Conservation (phyloP, 2,888 invertebrate genomes). For the Cyclophora punctaria region DNA sequence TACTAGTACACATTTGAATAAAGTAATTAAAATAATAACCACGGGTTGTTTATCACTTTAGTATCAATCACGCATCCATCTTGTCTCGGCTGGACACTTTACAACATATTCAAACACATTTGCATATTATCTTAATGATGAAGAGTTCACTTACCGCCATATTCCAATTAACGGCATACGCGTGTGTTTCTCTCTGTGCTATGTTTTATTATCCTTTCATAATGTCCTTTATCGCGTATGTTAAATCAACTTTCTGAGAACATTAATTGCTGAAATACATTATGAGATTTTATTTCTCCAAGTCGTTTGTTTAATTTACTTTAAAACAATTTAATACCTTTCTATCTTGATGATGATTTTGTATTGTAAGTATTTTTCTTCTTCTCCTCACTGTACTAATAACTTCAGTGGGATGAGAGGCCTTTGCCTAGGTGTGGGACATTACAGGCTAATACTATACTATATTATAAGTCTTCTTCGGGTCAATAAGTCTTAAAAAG, state of each 20-base stretch:
- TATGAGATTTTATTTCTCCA: not conserved
- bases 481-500: too few species aligned
- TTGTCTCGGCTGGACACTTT: slow-evolving; percentile 39
- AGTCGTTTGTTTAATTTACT: too few species aligned
- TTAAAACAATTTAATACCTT: too few species aligned
- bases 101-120: slow-evolving; percentile 46
- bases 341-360: too few species aligned
- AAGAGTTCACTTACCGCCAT: slow-evolving; percentile 58
- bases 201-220: slow-evolving; percentile 63
- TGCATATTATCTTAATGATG: slow-evolving; percentile 66
- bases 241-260: slow-evolving; percentile 48
- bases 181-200: slow-evolving; percentile 39
- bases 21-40: slow-evolving; percentile 22
- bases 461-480: too few species aligned
- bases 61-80: slow-evolving; percentile 49
- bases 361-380: too few species aligned
- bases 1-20: not conserved
- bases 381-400: too few species aligned
- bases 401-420: too few species aligned
- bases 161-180: slow-evolving; percentile 66
- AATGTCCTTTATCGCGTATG: slow-evolving; percentile 46
- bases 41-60: slow-evolving; percentile 36
- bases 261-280: slow-evolving; percentile 27
- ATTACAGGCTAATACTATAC: too few species aligned
- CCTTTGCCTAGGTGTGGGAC: too few species aligned